Evolutionary conservation across 1,140 invertebrate genomes (phyloP), one percentile per base, ranked within the genome.

Genomic region (Pteromalus puparum): DNA sequence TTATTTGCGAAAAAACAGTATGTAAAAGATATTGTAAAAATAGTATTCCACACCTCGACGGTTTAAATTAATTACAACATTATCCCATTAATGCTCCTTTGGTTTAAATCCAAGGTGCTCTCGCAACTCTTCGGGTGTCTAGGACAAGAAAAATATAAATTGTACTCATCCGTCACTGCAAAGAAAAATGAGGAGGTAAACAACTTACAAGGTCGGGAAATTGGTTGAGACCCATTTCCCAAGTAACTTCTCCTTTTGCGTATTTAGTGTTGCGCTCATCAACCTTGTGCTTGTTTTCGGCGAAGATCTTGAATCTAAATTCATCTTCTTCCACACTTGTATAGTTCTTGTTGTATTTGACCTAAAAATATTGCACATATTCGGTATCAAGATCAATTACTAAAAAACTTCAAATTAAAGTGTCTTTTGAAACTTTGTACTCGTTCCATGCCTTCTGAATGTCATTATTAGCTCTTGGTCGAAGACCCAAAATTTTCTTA

Each of bases 181-280:
- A 34, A 34, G 6, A 34, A 34, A 34, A 34, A 34, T 34, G 6
- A 34, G 34, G 34, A 34, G 34, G 34, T 34, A 34, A 61, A 61
- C 2, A 61, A 34, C 2, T 34, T 34, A 75, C 73, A 34, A 12
- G 1, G 21, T 75, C 73, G n/a, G 73, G 2, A n/a, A 75, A 75
- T n/a, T 42, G 18, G 42, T 75, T 75, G 1, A 75, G 34, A 2
- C n/a, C n/a, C 38, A 75, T 42, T 26, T 30, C 21, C 18, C 12
- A 46, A 1, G 18, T 21, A 42, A 75, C 73, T 75, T 75, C 73
- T 75, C 73, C 73, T 18, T 75, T 75, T 4, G 42, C 38, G 38
- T 42, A 75, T 21, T 75, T 75, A 75, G 38, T 21, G 21, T 75
- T 75, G 21, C 42, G 73, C 28, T 75, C 73, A 3, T 75, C 73